A percentile compares a stretch with the other conserved stretches of the same genome.
These are phyloP conservation scores for Ochotona curzoniae DNA, from an alignment of 2,113 vertebrate species.

Conservation along the genomic window DNA sequence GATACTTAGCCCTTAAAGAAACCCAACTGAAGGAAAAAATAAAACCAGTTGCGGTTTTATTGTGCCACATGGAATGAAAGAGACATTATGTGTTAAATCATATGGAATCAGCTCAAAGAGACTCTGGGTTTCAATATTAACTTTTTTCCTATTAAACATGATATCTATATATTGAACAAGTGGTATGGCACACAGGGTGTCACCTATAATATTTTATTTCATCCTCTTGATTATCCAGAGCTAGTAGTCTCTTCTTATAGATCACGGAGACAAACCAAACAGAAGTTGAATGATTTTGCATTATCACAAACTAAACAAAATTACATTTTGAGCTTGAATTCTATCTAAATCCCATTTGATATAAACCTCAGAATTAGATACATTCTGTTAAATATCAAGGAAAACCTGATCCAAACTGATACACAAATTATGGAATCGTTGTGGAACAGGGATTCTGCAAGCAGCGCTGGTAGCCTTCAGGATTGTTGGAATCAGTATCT, in stretches of 20 bases:
- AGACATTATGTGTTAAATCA: neutral
- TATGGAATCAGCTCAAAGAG: neutral
- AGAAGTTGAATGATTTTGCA: neutral
- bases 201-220: neutral
- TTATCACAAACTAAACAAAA: neutral
- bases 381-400: neutral
- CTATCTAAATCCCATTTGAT: neutral
- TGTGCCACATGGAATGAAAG: neutral
- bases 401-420: neutral
- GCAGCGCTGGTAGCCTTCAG: neutral
- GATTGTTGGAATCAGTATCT: neutral
- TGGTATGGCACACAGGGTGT: neutral
- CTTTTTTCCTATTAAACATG: neutral
- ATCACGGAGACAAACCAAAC: neutral
- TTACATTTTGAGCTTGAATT: neutral
- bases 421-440: neutral
- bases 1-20: conserved; percentile 20
- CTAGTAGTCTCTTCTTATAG: neutral
- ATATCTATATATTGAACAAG: neutral
- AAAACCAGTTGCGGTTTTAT: neutral
- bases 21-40: neutral
- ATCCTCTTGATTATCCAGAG: neutral
- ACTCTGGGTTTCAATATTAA: neutral
- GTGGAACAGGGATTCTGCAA: neutral
- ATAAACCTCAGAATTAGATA: neutral